Evolutionary conservation across 2,888 invertebrate genomes (phyloP).

Genomic region (Atrina japonica): DNA sequence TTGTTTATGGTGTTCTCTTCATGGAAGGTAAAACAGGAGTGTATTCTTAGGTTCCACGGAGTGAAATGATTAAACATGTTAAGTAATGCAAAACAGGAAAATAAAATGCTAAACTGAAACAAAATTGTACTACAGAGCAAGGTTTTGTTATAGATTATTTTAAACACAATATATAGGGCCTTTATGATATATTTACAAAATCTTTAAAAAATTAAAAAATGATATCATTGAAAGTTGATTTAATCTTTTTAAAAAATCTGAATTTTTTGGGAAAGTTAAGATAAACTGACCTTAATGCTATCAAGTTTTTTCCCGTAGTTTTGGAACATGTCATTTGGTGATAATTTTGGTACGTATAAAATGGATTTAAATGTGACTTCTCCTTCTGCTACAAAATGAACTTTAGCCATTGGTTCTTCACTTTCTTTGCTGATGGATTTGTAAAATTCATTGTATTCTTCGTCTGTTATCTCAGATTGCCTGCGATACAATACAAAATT

Average conservation of each 20-base stretch:
- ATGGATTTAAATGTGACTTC: conserved; percentile 99
- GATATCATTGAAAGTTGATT: no score
- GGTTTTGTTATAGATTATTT: no score
- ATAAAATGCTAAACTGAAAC: no score
- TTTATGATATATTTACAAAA: no score
- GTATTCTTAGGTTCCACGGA: not conserved
- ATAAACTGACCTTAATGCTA: conserved; percentile 88
- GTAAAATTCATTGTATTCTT: conserved; percentile 97
- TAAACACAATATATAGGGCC: no score
- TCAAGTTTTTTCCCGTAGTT: conserved; percentile 96
- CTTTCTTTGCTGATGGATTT: conserved; percentile 95
- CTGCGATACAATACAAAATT: conserved; percentile 69
- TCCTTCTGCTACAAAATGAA: conserved; percentile 99
- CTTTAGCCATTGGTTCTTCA: conserved; percentile 90
- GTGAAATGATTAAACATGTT: not conserved
- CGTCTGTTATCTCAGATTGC: conserved; percentile 89
- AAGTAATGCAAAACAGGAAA: no score
- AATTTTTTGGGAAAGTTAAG: no score
- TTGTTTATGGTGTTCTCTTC: not conserved
- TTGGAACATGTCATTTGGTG: conserved; percentile 96
- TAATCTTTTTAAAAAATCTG: no score
- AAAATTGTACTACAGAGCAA: no score
- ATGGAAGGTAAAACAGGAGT: not conserved
- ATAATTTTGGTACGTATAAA: conserved; percentile 94
- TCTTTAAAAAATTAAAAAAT: no score